Percentiles rank a stretch among this genome's conserved stretches.
Evolutionary conservation across 2,113 vertebrate genomes (phyloP).

Genomic region (Raja brachyura): DNA sequence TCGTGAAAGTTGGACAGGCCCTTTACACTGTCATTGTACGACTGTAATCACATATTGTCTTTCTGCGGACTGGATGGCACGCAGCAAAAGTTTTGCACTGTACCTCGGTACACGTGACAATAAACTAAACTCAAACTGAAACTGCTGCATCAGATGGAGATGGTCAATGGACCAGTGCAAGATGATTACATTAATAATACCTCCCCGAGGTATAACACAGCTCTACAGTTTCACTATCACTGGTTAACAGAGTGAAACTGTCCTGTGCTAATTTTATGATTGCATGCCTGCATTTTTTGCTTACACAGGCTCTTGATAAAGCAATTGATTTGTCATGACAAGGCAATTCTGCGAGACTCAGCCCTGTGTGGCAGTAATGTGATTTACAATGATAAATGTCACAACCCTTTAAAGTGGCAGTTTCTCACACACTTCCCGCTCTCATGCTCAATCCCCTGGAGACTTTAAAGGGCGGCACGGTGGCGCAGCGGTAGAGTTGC

Average conservation of each 20-base stretch:
- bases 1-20: no score
- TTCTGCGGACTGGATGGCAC: no score
- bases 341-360: not conserved
- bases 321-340: not conserved
- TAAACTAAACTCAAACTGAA: no score
- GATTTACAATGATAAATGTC: not conserved
- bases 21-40: no score
- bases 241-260: not conserved
- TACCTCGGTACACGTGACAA: no score
- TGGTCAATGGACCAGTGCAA: no score
- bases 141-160: no score
- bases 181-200: no score
- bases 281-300: not conserved
- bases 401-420: not conserved
- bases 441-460: not conserved
- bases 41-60: no score
- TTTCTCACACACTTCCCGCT: not conserved
- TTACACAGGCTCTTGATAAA: not conserved
- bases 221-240: not conserved
- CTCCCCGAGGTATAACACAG: not conserved
- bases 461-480: no score
- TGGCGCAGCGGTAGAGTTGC: no score
- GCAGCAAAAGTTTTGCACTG: no score
- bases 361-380: not conserved
- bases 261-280: not conserved